Evolutionary conservation across 2,113 vertebrate species (phyloP).

Genomic region (Numenius arquata): DNA sequence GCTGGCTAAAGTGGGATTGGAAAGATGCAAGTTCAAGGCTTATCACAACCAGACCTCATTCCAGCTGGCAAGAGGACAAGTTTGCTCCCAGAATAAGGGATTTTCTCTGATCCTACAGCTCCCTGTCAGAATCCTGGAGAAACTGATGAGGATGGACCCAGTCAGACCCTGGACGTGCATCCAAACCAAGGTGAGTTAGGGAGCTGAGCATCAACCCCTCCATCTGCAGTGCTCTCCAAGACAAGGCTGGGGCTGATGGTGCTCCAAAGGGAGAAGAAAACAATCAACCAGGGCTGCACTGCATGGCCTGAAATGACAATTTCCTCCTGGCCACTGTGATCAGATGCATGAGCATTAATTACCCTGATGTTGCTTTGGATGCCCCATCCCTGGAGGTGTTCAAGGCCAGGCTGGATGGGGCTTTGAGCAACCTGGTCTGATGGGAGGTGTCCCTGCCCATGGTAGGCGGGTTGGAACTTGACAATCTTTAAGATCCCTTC

Average conservation of each 20-base stretch:
- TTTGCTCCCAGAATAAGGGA: background rate
- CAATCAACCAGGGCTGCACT: background rate
- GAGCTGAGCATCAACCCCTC: background rate
- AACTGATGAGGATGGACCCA: background rate
- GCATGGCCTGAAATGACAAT: background rate
- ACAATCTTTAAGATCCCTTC: background rate
- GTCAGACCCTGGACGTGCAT: background rate
- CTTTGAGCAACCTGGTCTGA: background rate
- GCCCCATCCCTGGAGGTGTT: background rate
- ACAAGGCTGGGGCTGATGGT: background rate
- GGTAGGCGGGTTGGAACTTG: background rate
- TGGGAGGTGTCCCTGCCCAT: background rate
- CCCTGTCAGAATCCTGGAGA: fast-evolving
- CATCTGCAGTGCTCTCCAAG: background rate
- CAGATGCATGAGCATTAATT: background rate
- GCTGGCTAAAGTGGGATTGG: background rate
- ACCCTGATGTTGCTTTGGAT: background rate
- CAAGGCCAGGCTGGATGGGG: background rate
- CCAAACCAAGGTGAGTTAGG: background rate
- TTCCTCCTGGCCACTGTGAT: background rate
- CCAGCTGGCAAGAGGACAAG: background rate
- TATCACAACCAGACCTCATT: background rate
- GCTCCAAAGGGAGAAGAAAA: background rate
- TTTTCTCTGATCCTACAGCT: background rate
- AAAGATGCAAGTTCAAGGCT: background rate